Base-by-base conservation (phyloP, 2,888 invertebrate genomes). In the Crossocerus cetratus region DNA sequence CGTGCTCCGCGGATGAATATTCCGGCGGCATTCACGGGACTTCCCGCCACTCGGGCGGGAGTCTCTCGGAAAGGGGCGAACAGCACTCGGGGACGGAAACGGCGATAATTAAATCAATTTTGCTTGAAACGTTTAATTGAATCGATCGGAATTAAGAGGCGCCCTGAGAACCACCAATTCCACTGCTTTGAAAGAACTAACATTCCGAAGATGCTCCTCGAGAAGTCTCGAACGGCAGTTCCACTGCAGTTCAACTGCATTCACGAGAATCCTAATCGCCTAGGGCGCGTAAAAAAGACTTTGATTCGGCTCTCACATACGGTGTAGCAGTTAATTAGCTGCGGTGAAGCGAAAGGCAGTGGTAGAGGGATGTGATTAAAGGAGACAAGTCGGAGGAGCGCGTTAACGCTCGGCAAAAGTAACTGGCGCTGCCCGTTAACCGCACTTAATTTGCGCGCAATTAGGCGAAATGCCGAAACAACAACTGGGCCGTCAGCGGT, bases 1-100 rank as follows among this genome's bases (percentile, higher is more conserved):
- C n/a, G 11, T 20, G 45, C 14, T 43, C 21, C 55, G 5, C n/a
- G 22, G 54, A 68, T 72, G 68, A 72, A 69, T 72, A 69, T 72
- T 72, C 59, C 45, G 18, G 14, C 14, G 2, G 68, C 49, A 22
- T 69, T 18, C 22, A 21, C 20, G 23, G 49, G 8, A 49, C n/a
- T 57, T 42, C 43, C 54, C 45, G 43, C 43, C 45, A 21, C 16
- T 14, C 5, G 11, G 22, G n/a, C 57, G 43, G 14, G 14, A 58
- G n/a, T 49, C 16, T 22, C 65, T 23, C 23, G 18, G n/a, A 53
- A 53, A 20, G 32, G 32, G 32, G 16, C 65, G 58, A 42, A 14
- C 5, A 21, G 16, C 21, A 49, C 21, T 57, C 58, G 18, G 42
- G n/a, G 45, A 16, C 23, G 65, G 55, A 58, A 58, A 45, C 58